These are phyloP conservation scores for Odobenus rosmarus DNA, from an alignment of 2,113 vertebrate species.

Conservation along the genomic window DNA sequence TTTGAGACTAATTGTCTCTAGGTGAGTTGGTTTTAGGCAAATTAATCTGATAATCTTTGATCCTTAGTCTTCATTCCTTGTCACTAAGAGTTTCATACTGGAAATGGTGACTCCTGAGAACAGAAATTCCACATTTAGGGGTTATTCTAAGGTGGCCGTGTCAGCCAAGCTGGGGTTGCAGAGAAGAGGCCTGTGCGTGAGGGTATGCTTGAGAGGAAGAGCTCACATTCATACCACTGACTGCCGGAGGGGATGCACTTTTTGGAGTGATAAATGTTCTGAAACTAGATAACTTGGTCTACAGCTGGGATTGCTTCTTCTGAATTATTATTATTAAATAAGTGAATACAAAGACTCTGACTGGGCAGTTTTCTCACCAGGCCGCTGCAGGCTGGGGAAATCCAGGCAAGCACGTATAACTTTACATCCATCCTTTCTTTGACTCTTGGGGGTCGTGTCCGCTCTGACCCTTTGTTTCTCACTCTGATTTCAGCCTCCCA, in stretches of 20 bases:
- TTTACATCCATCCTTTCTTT: background rate
- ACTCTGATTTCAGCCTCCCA: background rate
- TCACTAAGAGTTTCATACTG: background rate
- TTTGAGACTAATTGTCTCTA: background rate
- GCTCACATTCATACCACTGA: background rate
- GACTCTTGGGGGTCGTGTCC: background rate
- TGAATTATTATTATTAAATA: constrained; percentile 23
- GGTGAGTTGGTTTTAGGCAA: constrained; percentile 50
- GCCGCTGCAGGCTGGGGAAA: background rate
- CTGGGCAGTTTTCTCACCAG: background rate
- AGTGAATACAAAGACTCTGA: background rate
- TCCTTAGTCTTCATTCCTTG: constrained; percentile 23
- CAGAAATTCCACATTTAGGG: background rate
- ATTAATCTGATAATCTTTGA: constrained; percentile 29
- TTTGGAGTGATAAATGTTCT: background rate
- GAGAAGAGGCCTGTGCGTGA: background rate
- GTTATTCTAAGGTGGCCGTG: background rate
- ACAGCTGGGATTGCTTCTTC: background rate
- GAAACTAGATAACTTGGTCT: background rate
- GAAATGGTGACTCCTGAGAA: constrained; percentile 1
- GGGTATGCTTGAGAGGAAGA: background rate
- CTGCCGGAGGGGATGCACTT: background rate
- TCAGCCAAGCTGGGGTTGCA: background rate
- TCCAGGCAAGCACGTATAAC: background rate
- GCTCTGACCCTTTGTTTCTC: background rate